A percentile compares a stretch with the other conserved stretches of the same genome.
Conservation (phyloP, 1,140 invertebrate genomes). For the Polyergus mexicanus region DNA sequence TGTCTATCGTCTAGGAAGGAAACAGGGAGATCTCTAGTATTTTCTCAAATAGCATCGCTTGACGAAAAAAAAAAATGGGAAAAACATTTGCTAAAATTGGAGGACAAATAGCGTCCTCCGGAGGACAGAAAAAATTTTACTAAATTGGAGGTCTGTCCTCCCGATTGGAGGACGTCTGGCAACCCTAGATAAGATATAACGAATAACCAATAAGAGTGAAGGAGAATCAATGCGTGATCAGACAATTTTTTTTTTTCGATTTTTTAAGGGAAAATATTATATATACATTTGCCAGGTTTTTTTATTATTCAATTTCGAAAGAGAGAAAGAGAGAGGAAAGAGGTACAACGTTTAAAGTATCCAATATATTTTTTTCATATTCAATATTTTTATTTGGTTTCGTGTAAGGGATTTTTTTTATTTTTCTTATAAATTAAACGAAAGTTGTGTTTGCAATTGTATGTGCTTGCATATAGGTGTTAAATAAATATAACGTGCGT, state of each 20-base stretch:
- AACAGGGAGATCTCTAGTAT: too few relatives aligned
- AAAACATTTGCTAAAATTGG: too few relatives aligned
- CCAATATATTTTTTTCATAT: background rate
- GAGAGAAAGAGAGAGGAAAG: too few relatives aligned
- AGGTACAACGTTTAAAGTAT: background rate
- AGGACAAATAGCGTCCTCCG: too few relatives aligned
- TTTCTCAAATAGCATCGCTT: too few relatives aligned
- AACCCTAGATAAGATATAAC: too few relatives aligned
- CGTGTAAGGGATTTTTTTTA: background rate
- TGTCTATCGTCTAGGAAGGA: too few relatives aligned
- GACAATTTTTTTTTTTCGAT: background rate
- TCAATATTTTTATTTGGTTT: slow-evolving; percentile 1
- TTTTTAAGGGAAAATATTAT: background rate
- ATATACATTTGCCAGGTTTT: background rate
- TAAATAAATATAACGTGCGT: slow-evolving; percentile 51
- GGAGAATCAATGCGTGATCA: slow-evolving; percentile 31
- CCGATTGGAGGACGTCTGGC: too few relatives aligned
- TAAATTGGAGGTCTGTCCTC: too few relatives aligned
- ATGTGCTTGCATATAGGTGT: background rate
- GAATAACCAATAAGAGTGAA: slow-evolving; percentile 13
- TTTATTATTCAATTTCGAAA: background rate
- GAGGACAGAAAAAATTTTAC: too few relatives aligned
- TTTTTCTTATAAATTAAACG: slow-evolving; percentile 27
- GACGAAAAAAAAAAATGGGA: too few relatives aligned
- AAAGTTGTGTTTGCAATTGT: background rate